Base-by-base conservation (phyloP, 2,888 invertebrate genomes). In the Hydriomena furcata region DNA sequence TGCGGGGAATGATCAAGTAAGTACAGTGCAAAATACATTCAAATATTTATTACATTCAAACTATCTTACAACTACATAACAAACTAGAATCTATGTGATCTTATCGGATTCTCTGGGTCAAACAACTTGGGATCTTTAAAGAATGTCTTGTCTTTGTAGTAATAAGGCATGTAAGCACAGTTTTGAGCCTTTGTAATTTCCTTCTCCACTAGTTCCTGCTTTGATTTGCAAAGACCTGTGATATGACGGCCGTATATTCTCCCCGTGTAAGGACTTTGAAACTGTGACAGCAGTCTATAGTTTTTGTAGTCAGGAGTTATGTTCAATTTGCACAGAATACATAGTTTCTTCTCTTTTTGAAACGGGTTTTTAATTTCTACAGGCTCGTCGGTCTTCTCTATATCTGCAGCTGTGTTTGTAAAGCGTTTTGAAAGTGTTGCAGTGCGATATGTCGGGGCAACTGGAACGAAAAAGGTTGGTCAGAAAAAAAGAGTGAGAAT, bases 231-330 rank as follows among this genome's bases (percentile, higher is more conserved):
- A 31, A 99, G 91, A 0, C 99, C 98, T 2, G 99, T 99, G 30
- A 99, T 96, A 68, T 99, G 96, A 44, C 95, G 92, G 0, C 96
- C 97, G 76, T 98, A 99, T 55, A 98, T 93, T 60, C 95, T 92
- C 0, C 99, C 99, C 0, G 99, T 99, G 75, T 96, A 97, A 0
- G 97, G 95, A 23, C 99, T 99, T 72, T 99, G 96, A 82, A 99
- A 99, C 79, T 99, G 99, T 0, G 98, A 97, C 3, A 99, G 83
- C 2, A 99, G 82, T 64, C 96, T 93, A 0, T 95, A 93, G 83
- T 99, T 99, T 84, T 98, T 99, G 73, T 97, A 98, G 79, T 97
- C 93, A 0, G 97, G 94, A 0, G 91, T 91, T n/a, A 98, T 94
- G 23, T 95, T 92, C 52, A 95, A 78, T 82, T 94, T 93, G 78